Percentiles rank a stretch among this genome's conserved stretches.
Evolutionary conservation across 2,797 vertebrate species (phyloP).

Genomic region (Craterocephalus amniculus): DNA sequence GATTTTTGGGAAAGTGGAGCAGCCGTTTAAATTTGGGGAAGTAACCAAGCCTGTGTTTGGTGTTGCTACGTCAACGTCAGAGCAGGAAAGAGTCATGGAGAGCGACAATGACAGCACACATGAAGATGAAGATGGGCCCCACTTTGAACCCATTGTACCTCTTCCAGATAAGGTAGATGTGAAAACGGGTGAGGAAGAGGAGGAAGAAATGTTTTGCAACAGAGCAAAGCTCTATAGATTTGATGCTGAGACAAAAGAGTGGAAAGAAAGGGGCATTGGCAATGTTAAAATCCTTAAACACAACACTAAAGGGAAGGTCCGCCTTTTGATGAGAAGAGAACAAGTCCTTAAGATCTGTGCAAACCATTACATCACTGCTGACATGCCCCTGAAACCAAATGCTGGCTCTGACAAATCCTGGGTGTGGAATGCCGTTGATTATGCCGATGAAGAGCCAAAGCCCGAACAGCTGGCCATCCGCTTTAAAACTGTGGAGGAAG

Average conservation of each 20-base stretch:
- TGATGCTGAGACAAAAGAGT: slow-evolving; percentile 93
- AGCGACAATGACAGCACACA: slow-evolving; percentile 90
- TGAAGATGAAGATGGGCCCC: slow-evolving; percentile 96
- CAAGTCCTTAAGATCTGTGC: slow-evolving; percentile 98
- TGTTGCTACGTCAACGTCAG: slow-evolving; percentile 61
- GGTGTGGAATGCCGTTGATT: slow-evolving; percentile 97
- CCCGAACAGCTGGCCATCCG: slow-evolving; percentile 95
- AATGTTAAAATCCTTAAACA: slow-evolving; percentile 96
- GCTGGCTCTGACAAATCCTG: slow-evolving; percentile 95
- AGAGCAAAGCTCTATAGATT: slow-evolving; percentile 95
- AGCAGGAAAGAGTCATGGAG: slow-evolving; percentile 82
- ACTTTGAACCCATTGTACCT: slow-evolving; percentile 98
- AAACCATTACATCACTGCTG: slow-evolving; percentile 95
- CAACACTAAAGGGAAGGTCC: slow-evolving; percentile 92
- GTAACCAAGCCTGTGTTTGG: slow-evolving; percentile 78
- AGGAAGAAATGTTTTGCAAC: slow-evolving; percentile 96
- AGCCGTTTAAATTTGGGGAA: slow-evolving; percentile 84
- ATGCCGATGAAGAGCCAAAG: slow-evolving; percentile 94
- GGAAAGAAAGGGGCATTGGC: slow-evolving; percentile 97
- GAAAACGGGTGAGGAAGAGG: slow-evolving; percentile 98
- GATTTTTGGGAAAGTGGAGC: slow-evolving; percentile 83
- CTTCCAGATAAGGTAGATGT: slow-evolving; percentile 98
- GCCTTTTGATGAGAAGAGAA: slow-evolving; percentile 96
- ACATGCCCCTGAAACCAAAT: slow-evolving; percentile 93
- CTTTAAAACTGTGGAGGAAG: slow-evolving; percentile 96